Evolutionary conservation across 2,797 vertebrate genomes (phyloP).

Genomic region (Phaenicophaeus curvirostris): DNA sequence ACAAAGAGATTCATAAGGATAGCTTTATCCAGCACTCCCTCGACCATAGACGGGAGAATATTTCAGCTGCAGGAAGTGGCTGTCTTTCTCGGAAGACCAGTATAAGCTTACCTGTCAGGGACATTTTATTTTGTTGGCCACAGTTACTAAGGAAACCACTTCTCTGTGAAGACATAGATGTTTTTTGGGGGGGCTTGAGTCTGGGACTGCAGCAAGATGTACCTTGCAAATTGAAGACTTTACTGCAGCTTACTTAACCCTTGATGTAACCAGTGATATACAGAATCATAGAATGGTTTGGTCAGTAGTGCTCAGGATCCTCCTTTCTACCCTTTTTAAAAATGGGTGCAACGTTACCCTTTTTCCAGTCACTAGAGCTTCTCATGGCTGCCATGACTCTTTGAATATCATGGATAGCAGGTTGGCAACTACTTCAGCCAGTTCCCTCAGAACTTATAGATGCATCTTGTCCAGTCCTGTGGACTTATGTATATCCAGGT

Average conservation of each 20-base stretch:
- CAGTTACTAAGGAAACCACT: constrained; percentile 73
- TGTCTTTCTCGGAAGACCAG: neutral
- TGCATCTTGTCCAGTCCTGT: too few species aligned
- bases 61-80: neutral
- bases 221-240: constrained; percentile 7
- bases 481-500: too few species aligned
- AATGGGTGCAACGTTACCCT: too few species aligned
- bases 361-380: too few species aligned
- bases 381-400: too few species aligned
- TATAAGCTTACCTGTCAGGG: constrained; percentile 20
- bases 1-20: accelerated
- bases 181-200: constrained; percentile 12
- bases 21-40: neutral
- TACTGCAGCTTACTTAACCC: constrained; percentile 45
- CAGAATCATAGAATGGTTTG: too few species aligned
- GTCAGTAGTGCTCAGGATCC: too few species aligned
- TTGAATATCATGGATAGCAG: too few species aligned
- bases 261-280: neutral
- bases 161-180: constrained; percentile 28
- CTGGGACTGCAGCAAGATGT: constrained; percentile 51
- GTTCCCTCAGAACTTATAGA: too few species aligned
- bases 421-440: too few species aligned
- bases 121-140: constrained; percentile 50
- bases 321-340: too few species aligned
- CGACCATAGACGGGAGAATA: neutral